phyloP scores from a whole-genome alignment of 2,888 invertebrate genomes.

The Penaeus monodon region DNA sequence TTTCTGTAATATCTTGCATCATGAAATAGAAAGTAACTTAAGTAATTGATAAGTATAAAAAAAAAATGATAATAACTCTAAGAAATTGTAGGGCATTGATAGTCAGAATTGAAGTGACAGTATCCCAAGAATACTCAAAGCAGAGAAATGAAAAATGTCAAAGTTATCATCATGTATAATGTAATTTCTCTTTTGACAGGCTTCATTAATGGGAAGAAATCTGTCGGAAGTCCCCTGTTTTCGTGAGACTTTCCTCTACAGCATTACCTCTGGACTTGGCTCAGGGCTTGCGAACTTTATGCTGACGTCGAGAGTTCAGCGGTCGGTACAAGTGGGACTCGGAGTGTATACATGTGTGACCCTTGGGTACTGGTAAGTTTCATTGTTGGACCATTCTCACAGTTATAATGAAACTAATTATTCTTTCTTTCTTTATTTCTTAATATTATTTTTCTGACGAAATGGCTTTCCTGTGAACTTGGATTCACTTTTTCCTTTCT shows the following conservation, averaged over 20 bases:
- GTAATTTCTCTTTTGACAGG: too few relatives aligned
- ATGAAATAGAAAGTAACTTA: too few relatives aligned
- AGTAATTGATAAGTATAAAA: too few relatives aligned
- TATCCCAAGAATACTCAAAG: too few relatives aligned
- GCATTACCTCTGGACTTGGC: constrained; percentile 79
- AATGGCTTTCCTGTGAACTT: too few relatives aligned
- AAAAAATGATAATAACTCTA: too few relatives aligned
- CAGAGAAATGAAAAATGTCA: too few relatives aligned
- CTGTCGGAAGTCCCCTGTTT: constrained; percentile 84
- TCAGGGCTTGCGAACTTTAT: constrained; percentile 80
- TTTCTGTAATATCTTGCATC: too few relatives aligned
- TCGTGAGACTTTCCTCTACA: constrained; percentile 81
- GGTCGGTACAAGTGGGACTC: constrained; percentile 78
- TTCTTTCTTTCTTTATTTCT: background rate
- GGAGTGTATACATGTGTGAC: constrained; percentile 78
- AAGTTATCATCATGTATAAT: too few relatives aligned
- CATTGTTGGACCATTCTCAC: background rate
- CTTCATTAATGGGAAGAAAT: constrained; percentile 74
- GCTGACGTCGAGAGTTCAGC: constrained; percentile 78
- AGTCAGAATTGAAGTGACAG: too few relatives aligned
- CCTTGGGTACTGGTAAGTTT: constrained; percentile 76
- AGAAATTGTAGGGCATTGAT: too few relatives aligned
- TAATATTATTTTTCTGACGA: background rate
- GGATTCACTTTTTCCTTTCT: too few relatives aligned
- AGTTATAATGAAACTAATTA: background rate